These are phyloP conservation scores for Sclerodermus sp. DNA, from an alignment of 2,888 invertebrate genomes.

Conservation along the genomic window DNA sequence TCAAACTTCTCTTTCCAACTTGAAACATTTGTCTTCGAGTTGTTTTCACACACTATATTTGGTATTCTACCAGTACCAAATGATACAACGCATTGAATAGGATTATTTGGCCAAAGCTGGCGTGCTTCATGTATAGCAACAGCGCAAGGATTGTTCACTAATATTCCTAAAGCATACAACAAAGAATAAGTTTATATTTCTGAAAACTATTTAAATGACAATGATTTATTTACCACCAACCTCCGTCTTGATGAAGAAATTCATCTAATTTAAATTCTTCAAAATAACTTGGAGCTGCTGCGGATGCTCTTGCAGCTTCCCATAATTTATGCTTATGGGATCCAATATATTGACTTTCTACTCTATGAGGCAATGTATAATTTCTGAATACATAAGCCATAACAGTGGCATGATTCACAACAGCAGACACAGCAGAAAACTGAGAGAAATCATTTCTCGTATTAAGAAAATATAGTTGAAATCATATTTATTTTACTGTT, in stretches of 20 bases:
- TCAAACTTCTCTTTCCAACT: constrained; percentile 79
- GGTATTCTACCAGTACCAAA: constrained; percentile 75
- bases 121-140: constrained; percentile 87
- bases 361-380: constrained; percentile 73
- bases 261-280: constrained; percentile 75
- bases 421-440: constrained; percentile 78
- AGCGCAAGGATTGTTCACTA: constrained; percentile 87
- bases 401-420: constrained; percentile 73
- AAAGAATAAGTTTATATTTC: too few relatives aligned
- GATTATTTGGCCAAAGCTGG: constrained; percentile 75
- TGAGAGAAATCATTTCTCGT: too few relatives aligned
- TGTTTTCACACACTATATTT: constrained; percentile 33
- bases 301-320: constrained; percentile 86
- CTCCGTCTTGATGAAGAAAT: constrained; percentile 66
- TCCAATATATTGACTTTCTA: constrained; percentile 73
- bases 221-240: too few relatives aligned
- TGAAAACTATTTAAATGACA: too few relatives aligned
- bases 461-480: constrained; percentile 5
- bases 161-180: constrained; percentile 78
- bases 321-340: constrained; percentile 71
- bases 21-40: constrained; percentile 54
- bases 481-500: neutral
- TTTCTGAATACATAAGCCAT: constrained; percentile 84
- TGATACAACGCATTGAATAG: constrained; percentile 78
- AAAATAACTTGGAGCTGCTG: constrained; percentile 91